Conservation (phyloP, 2,888 invertebrate species). For the Cryptocephalus moraei region DNA sequence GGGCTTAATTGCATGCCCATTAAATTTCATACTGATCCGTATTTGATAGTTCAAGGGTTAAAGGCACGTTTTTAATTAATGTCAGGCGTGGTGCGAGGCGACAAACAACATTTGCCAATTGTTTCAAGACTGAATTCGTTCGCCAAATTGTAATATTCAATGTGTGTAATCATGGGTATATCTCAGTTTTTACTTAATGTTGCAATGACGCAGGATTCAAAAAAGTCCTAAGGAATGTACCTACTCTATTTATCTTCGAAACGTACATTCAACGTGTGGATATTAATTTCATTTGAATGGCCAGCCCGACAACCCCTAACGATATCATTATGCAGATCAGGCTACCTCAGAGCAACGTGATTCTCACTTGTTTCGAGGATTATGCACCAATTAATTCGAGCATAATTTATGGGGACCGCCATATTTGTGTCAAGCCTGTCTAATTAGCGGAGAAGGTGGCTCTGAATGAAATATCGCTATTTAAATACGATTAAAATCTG, state of each 20-base stretch:
- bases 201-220: too few species aligned
- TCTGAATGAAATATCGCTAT: background rate
- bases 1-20: constrained; percentile 27
- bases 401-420: background rate
- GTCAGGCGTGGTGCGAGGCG: too few species aligned
- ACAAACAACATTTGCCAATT: too few species aligned
- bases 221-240: too few species aligned
- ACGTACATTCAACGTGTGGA: background rate
- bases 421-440: constrained; percentile 1
- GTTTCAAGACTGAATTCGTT: too few species aligned
- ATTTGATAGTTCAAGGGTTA: constrained; percentile 30
- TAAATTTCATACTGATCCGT: constrained; percentile 30
- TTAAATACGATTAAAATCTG: constrained; percentile 1
- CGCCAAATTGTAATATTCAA: too few species aligned
- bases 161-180: too few species aligned
- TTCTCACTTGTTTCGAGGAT: background rate
- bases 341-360: background rate
- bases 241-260: too few species aligned
- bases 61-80: background rate
- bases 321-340: constrained; percentile 1
- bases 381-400: constrained; percentile 1
- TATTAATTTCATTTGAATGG: constrained; percentile 1
- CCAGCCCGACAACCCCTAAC: too few species aligned
- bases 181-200: too few species aligned
- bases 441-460: background rate